phyloP scores from a whole-genome alignment of 2,888 invertebrate genomes.

The Dynastes tityus region DNA sequence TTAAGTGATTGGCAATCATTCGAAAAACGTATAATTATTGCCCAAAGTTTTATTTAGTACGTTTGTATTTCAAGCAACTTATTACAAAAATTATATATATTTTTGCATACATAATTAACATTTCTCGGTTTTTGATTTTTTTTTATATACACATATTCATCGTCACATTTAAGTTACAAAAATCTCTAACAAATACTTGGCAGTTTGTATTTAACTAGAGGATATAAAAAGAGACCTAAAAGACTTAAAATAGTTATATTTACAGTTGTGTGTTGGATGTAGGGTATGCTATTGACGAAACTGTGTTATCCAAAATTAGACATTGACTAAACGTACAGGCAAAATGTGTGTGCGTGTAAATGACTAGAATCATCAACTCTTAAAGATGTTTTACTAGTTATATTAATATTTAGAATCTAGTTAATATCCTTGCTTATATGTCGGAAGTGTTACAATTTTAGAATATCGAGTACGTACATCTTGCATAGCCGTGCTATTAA shows the following conservation, averaged over 20 bases:
- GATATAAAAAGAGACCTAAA: slow-evolving; percentile 31
- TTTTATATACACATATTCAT: slow-evolving; percentile 4
- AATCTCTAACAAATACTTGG: slow-evolving; percentile 34
- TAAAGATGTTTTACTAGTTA: neutral
- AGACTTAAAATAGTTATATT: slow-evolving; percentile 31
- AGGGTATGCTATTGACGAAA: slow-evolving; percentile 23
- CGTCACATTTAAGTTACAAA: slow-evolving; percentile 21
- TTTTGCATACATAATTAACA: slow-evolving; percentile 12
- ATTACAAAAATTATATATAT: slow-evolving; percentile 13
- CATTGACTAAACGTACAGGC: slow-evolving; percentile 23
- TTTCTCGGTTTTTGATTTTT: slow-evolving; percentile 5
- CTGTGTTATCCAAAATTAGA: slow-evolving; percentile 38
- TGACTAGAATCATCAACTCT: slow-evolving; percentile 13
- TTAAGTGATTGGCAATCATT: neutral
- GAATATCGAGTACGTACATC: neutral
- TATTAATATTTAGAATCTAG: slow-evolving; percentile 22
- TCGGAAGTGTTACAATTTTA: slow-evolving; percentile 20
- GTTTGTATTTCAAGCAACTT: slow-evolving; percentile 17
- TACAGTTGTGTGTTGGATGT: slow-evolving; percentile 23
- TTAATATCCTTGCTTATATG: slow-evolving; percentile 16
- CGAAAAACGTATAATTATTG: slow-evolving; percentile 29
- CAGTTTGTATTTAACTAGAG: slow-evolving; percentile 32
- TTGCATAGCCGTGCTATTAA: slow-evolving; percentile 6
- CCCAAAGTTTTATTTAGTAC: slow-evolving; percentile 1
- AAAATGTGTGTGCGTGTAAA: slow-evolving; percentile 15